Percentiles rank a stretch among this genome's conserved stretches.
Evolutionary conservation across 1,140 invertebrate genomes (phyloP).

Genomic region (Heliconius congener): DNA sequence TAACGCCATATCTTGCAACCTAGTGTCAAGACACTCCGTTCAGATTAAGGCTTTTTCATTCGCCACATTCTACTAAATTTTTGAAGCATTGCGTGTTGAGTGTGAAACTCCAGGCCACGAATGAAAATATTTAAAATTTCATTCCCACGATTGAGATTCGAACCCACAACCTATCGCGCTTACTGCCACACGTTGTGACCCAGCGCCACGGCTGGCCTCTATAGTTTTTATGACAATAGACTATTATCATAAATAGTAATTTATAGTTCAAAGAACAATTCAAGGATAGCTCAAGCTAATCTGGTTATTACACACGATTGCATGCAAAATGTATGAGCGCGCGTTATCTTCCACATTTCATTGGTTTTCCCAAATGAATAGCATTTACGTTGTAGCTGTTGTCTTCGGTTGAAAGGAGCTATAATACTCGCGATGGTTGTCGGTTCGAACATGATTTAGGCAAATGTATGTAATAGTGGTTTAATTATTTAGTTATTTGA

Average conservation of each 20-base stretch:
- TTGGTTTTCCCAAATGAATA: not conserved
- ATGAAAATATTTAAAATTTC: no score
- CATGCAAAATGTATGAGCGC: not conserved
- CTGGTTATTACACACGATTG: not conserved
- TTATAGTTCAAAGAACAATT: not conserved
- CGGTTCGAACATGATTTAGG: not conserved
- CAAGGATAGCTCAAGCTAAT: constrained; percentile 1
- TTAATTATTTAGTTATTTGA: no score
- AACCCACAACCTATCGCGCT: no score
- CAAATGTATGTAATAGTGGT: no score
- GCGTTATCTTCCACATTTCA: not conserved
- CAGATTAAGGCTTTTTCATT: not conserved
- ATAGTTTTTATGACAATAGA: no score
- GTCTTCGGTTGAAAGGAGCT: not conserved
- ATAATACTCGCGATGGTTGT: not conserved
- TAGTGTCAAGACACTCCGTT: not conserved
- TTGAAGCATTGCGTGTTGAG: not conserved
- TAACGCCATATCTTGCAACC: not conserved
- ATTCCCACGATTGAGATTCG: no score
- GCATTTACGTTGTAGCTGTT: not conserved
- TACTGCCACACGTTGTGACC: no score
- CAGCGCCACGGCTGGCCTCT: no score
- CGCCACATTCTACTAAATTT: not conserved
- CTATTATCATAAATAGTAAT: not conserved
- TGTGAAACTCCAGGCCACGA: not conserved